Conservation (phyloP, 2,888 invertebrate genomes). For the Morpho deidamia region DNA sequence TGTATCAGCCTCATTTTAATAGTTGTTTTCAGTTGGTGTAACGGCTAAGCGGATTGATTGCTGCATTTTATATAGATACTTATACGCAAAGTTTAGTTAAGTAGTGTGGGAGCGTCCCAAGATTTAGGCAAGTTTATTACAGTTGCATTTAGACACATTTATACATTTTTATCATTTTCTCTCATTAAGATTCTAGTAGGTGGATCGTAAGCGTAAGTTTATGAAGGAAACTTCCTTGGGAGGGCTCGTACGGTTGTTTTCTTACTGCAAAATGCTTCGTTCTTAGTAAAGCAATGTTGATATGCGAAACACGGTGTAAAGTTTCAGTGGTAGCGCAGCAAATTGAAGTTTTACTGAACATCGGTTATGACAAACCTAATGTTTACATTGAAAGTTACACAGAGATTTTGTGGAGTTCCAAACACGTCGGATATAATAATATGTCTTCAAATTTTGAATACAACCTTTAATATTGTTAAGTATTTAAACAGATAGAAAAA, state of each 20-base stretch:
- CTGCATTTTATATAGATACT: no score
- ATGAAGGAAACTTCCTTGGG: constrained; percentile 27
- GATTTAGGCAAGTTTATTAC: constrained; percentile 6
- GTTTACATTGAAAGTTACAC: constrained; percentile 15
- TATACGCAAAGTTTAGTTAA: no score
- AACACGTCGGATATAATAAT: neutral
- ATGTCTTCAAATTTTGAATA: no score
- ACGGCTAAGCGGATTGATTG: no score
- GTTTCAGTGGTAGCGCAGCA: constrained; percentile 26
- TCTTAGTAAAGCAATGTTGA: constrained; percentile 25
- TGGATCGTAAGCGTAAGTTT: constrained; percentile 29
- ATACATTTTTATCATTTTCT: constrained; percentile 31
- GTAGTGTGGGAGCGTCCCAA: no score
- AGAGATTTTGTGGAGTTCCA: constrained; percentile 10
- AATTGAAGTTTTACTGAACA: constrained; percentile 26
- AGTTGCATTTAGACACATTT: constrained; percentile 27
- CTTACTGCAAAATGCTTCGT: constrained; percentile 24
- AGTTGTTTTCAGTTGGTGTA: no score
- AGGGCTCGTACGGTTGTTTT: constrained; percentile 25
- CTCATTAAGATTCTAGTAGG: constrained; percentile 30
- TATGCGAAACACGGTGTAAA: constrained; percentile 27
- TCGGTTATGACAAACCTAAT: constrained; percentile 24
- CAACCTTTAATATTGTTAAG: no score
- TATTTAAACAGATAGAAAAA: no score
- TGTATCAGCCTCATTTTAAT: no score